Percentiles rank a stretch among this genome's conserved stretches.
These are phyloP conservation scores for Enoplosus armatus DNA, from an alignment of 2,797 vertebrate genomes.

Conservation along the genomic window DNA sequence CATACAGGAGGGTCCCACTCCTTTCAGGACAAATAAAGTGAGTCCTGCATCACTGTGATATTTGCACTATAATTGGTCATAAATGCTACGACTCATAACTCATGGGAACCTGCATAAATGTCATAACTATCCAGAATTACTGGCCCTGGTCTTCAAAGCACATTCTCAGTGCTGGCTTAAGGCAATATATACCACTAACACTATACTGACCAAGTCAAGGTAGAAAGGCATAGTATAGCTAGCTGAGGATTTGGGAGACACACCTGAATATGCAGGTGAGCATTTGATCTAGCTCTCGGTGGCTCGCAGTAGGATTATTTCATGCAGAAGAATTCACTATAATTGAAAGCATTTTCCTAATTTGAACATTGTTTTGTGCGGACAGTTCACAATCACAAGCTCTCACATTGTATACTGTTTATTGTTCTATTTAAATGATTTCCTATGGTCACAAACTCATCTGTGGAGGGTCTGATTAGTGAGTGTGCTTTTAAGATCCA, in stretches of 20 bases:
- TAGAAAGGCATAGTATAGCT: too few species aligned
- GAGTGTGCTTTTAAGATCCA: not conserved
- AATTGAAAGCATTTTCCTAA: not conserved
- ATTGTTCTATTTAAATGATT: not conserved
- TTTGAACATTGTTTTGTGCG: not conserved
- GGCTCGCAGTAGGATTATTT: not conserved
- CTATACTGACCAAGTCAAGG: not conserved
- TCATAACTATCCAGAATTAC: not conserved
- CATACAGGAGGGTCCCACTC: constrained; percentile 13
- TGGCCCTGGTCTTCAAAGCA: not conserved
- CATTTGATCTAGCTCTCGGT: not conserved
- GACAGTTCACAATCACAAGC: not conserved
- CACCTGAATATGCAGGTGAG: not conserved
- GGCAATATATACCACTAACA: not conserved
- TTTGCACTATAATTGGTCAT: constrained; percentile 31
- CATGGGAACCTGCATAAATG: not conserved
- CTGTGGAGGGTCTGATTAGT: not conserved
- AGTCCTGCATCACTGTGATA: not conserved
- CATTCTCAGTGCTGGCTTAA: not conserved
- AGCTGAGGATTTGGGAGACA: not conserved
- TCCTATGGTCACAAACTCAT: too few species aligned
- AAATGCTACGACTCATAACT: not conserved
- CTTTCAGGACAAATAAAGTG: constrained; percentile 27
- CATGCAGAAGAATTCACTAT: not conserved
- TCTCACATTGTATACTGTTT: not conserved